A percentile compares a stretch with the other conserved stretches of the same genome.
Evolutionary conservation across 2,888 invertebrate species (phyloP).

Genomic region (Spisula subtruncata): DNA sequence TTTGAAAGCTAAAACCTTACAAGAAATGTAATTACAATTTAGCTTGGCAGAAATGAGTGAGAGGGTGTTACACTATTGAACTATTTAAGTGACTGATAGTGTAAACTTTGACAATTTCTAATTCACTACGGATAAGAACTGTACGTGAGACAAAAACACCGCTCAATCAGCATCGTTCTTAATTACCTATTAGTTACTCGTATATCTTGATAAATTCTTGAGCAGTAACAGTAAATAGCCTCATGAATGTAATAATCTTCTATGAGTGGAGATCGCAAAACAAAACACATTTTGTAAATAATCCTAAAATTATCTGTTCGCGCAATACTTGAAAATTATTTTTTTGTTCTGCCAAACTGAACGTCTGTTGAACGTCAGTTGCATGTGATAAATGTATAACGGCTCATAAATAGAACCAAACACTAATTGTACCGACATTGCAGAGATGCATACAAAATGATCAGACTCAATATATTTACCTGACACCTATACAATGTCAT

Average conservation of each 20-base stretch:
- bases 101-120: no score
- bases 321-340: not conserved
- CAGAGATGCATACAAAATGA: not conserved
- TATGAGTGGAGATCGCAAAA: not conserved
- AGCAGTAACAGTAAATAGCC: not conserved
- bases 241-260: not conserved
- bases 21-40: no score
- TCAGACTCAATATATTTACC: not conserved
- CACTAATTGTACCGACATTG: not conserved
- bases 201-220: not conserved
- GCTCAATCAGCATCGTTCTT: no score
- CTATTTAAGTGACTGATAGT: no score
- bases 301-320: not conserved
- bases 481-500: not conserved
- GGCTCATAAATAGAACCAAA: not conserved
- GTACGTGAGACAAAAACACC: no score
- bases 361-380: not conserved
- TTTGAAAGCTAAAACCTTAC: no score
- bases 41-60: no score
- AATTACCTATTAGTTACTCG: not conserved
- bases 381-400: not conserved
- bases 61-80: no score
- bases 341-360: not conserved
- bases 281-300: no score
- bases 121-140: no score